A percentile compares a stretch with the other conserved stretches of the same genome.
These are phyloP conservation scores for Euglossa dilemma DNA, from an alignment of 1,140 invertebrate genomes.

Conservation along the genomic window DNA sequence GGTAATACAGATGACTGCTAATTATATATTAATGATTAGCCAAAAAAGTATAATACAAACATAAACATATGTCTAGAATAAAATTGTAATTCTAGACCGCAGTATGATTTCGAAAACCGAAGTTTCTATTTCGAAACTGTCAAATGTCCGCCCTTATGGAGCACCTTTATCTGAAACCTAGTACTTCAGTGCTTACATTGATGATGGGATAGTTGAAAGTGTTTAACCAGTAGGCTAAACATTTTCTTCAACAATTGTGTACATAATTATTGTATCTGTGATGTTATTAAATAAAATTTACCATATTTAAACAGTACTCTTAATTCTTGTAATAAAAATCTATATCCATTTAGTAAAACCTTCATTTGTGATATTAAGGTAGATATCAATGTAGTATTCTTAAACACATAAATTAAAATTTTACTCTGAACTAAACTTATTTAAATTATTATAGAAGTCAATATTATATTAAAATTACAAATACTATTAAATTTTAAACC, in stretches of 20 bases:
- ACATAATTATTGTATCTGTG: slow-evolving; percentile 81
- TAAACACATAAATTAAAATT: not conserved
- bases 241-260: slow-evolving; percentile 72
- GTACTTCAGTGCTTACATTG: slow-evolving; percentile 77
- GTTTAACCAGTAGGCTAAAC: slow-evolving; percentile 41
- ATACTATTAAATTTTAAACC: too few relatives aligned
- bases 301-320: slow-evolving; percentile 74
- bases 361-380: not conserved
- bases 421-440: not conserved
- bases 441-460: not conserved
- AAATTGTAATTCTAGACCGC: slow-evolving; percentile 52
- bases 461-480: not conserved
- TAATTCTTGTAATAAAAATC: not conserved
- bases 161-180: slow-evolving; percentile 72
- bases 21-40: slow-evolving; percentile 47
- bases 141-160: slow-evolving; percentile 67
- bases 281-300: slow-evolving; percentile 81
- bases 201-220: slow-evolving; percentile 67
- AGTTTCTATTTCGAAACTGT: slow-evolving; percentile 60
- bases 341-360: not conserved
- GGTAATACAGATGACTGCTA: slow-evolving; percentile 35
- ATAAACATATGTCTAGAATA: slow-evolving; percentile 36
- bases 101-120: slow-evolving; percentile 50
- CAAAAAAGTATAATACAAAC: slow-evolving; percentile 33
- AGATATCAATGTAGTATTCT: not conserved